These are phyloP conservation scores for Deilephila elpenor DNA, from an alignment of 2,888 invertebrate genomes.

Conservation along the genomic window DNA sequence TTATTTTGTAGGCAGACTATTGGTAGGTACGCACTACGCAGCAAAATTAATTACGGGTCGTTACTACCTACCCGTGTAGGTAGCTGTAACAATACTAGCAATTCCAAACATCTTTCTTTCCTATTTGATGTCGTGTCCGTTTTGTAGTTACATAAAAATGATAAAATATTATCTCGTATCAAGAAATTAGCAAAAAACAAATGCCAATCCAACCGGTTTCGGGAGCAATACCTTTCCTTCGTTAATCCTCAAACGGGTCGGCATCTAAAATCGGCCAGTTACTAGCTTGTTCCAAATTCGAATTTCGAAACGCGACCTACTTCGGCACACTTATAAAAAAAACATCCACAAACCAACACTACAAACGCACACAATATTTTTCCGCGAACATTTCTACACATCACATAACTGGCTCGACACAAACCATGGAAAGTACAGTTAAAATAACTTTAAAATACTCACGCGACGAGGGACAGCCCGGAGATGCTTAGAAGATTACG, in stretches of 20 bases:
- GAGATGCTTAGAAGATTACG: conserved; percentile 62
- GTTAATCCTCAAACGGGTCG: conserved; percentile 41
- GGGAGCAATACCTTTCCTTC: conserved; percentile 38
- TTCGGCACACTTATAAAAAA: conserved; percentile 50
- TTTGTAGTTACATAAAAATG: neutral
- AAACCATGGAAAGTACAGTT: conserved; percentile 77
- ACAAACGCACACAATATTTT: conserved; percentile 53
- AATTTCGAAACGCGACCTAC: conserved; percentile 56
- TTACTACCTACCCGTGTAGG: neutral
- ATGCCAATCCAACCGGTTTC: conserved; percentile 44
- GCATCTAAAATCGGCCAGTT: conserved; percentile 49
- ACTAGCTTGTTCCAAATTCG: conserved; percentile 37
- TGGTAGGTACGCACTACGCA: neutral
- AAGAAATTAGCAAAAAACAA: conserved; percentile 40
- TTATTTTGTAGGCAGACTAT: neutral
- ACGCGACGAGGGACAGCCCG: conserved; percentile 62
- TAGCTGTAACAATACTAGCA: neutral
- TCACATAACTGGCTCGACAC: conserved; percentile 62
- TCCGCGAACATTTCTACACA: conserved; percentile 67
- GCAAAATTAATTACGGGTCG: conserved; percentile 4
- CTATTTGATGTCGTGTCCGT: neutral
- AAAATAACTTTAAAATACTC: conserved; percentile 76
- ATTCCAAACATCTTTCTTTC: neutral
- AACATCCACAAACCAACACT: conserved; percentile 22
- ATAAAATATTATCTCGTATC: neutral